Percentiles rank a stretch among this genome's conserved stretches.
These are phyloP conservation scores for Orestias chungarensis DNA, from an alignment of 2,797 vertebrate species.

Conservation along the genomic window DNA sequence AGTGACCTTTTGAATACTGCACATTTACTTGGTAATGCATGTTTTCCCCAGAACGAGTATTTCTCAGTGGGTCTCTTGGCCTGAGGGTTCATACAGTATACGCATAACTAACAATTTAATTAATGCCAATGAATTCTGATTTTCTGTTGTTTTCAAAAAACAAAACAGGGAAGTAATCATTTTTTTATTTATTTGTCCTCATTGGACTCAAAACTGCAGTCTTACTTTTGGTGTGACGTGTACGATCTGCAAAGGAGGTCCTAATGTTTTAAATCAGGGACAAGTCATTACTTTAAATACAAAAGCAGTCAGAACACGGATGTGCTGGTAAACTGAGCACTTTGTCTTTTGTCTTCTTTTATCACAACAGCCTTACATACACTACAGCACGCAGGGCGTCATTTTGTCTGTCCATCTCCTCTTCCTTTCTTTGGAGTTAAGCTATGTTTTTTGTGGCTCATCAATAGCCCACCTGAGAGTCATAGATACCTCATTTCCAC, in stretches of 20 bases:
- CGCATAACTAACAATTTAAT: conserved; percentile 45
- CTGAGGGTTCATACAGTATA: conserved; percentile 14
- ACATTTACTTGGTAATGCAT: conserved; percentile 2
- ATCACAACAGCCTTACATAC: background rate
- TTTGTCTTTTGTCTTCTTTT: background rate
- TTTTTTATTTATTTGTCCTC: background rate
- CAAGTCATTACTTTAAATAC: background rate
- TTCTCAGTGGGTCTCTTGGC: conserved; percentile 1
- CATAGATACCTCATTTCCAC: too few relatives aligned
- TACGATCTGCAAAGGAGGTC: too few relatives aligned
- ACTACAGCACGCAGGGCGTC: background rate
- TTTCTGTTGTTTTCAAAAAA: background rate
- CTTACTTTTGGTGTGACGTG: background rate
- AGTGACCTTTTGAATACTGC: conserved; percentile 44
- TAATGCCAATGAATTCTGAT: conserved; percentile 35
- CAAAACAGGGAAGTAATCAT: background rate
- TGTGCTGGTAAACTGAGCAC: background rate
- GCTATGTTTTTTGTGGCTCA: background rate
- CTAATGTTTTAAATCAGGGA: background rate
- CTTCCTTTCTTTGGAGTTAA: background rate
- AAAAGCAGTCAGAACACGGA: background rate
- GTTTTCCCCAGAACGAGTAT: conserved; percentile 8
- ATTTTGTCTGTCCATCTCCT: background rate
- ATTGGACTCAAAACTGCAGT: background rate
- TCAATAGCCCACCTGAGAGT: background rate